These are phyloP conservation scores for Terebella lapidaria DNA, from an alignment of 2,888 invertebrate genomes.

Conservation along the genomic window DNA sequence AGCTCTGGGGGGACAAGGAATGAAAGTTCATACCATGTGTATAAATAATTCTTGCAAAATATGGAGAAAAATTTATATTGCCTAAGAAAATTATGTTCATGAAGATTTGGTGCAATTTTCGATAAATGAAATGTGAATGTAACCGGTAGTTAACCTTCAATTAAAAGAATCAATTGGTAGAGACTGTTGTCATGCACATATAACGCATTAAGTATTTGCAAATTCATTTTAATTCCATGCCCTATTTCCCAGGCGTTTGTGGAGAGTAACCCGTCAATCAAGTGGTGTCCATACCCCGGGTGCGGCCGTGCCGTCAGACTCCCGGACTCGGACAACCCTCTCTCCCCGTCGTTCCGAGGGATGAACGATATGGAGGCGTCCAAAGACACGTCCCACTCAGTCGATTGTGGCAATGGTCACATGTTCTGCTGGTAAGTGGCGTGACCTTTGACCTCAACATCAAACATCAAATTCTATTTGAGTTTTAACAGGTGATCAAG, in stretches of 20 bases:
- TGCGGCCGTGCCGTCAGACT: constrained; percentile 65
- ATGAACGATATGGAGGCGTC: constrained; percentile 1
- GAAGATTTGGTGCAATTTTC: too few relatives aligned
- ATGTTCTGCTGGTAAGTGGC: constrained; percentile 64
- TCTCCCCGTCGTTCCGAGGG: constrained; percentile 23
- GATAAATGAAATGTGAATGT: too few relatives aligned
- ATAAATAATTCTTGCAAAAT: not conserved
- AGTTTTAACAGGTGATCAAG: too few relatives aligned
- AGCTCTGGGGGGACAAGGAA: too few relatives aligned
- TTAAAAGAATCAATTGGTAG: too few relatives aligned
- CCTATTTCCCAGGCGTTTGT: constrained; percentile 64
- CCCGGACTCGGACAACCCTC: constrained; percentile 55
- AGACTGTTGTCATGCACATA: too few relatives aligned
- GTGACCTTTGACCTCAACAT: not conserved
- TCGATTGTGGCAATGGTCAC: constrained; percentile 68
- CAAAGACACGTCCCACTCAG: constrained; percentile 57
- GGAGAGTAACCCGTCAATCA: constrained; percentile 66
- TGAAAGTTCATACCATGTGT: not conserved
- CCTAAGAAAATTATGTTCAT: too few relatives aligned
- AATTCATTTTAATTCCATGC: too few relatives aligned
- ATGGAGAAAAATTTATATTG: too few relatives aligned
- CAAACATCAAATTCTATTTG: too few relatives aligned
- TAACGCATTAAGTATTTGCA: too few relatives aligned
- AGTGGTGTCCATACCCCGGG: constrained; percentile 68
- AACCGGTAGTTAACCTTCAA: too few relatives aligned